Evolutionary conservation across 1,140 invertebrate species (phyloP).

Genomic region (Bombus soroeensis): DNA sequence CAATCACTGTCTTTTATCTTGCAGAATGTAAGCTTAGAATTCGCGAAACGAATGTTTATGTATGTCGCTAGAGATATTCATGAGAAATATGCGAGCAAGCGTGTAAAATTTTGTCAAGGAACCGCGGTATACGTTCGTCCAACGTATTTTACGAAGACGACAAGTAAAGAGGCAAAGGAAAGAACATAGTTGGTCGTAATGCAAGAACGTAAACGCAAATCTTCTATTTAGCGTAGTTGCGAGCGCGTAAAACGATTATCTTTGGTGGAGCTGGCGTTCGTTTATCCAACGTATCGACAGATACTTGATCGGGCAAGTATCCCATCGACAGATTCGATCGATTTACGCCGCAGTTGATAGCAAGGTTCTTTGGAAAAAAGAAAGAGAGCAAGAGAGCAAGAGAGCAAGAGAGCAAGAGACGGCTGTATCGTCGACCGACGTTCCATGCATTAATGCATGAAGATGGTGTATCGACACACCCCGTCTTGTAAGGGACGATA

Average conservation of each 20-base stretch:
- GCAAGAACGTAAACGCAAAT: too few species aligned
- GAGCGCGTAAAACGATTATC: background rate
- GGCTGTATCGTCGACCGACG: slow-evolving; percentile 32
- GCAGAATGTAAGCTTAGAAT: too few species aligned
- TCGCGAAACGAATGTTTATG: too few species aligned
- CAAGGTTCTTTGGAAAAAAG: background rate
- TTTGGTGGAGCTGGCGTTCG: background rate
- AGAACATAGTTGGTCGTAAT: too few species aligned
- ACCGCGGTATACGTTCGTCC: too few species aligned
- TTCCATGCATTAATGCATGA: slow-evolving; percentile 66
- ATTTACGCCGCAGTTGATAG: slow-evolving; percentile 37
- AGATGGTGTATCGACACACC: slow-evolving; percentile 52
- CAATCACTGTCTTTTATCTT: too few species aligned
- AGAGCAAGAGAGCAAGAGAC: background rate
- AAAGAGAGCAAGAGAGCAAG: background rate
- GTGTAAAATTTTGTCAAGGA: too few species aligned
- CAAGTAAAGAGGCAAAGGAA: too few species aligned
- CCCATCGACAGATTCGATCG: slow-evolving; percentile 53
- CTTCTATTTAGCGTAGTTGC: background rate
- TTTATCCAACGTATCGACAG: slow-evolving; percentile 38
- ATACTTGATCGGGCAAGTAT: slow-evolving; percentile 44
- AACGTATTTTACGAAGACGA: too few species aligned
- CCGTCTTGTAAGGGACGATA: slow-evolving; percentile 35
- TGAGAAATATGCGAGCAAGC: too few species aligned
- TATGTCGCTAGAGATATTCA: too few species aligned